Percentiles rank a stretch among this genome's conserved stretches.
Conservation (phyloP, 2,797 vertebrate species). For the Muscicapa striata region DNA sequence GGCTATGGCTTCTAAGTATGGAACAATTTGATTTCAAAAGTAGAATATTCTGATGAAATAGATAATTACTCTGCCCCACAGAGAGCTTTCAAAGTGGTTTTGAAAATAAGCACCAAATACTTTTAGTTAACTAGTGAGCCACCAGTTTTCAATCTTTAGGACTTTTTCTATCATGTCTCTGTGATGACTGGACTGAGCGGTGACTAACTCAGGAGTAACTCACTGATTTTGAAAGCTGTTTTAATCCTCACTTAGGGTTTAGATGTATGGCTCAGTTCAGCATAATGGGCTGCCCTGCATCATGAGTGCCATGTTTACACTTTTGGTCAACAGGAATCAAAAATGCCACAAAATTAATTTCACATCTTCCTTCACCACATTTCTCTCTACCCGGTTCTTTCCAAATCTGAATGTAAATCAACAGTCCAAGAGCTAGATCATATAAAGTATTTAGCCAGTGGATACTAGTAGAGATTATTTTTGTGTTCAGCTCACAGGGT, state of each 20-base stretch:
- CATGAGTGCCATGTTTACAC: fast-evolving
- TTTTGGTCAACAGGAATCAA: neutral
- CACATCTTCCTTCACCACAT: neutral
- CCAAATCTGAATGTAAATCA: neutral
- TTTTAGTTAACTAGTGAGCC: neutral
- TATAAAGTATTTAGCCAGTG: neutral
- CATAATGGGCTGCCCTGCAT: neutral
- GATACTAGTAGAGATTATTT: neutral
- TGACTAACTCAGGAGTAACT: neutral
- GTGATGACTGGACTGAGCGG: neutral
- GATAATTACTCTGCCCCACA: neutral
- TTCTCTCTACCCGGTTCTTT: neutral
- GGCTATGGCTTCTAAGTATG: neutral
- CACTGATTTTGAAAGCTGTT: neutral
- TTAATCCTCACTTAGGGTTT: neutral
- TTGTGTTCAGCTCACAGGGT: neutral
- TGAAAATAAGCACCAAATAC: neutral
- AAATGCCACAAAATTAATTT: neutral
- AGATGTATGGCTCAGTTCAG: neutral
- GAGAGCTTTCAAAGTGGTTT: neutral
- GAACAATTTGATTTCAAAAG: neutral
- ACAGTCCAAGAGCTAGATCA: neutral
- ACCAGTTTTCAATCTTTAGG: neutral
- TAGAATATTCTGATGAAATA: neutral
- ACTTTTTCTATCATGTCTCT: neutral